Conservation (phyloP, 1,140 invertebrate species). For the Aphelenchoides fujianensis region DNA sequence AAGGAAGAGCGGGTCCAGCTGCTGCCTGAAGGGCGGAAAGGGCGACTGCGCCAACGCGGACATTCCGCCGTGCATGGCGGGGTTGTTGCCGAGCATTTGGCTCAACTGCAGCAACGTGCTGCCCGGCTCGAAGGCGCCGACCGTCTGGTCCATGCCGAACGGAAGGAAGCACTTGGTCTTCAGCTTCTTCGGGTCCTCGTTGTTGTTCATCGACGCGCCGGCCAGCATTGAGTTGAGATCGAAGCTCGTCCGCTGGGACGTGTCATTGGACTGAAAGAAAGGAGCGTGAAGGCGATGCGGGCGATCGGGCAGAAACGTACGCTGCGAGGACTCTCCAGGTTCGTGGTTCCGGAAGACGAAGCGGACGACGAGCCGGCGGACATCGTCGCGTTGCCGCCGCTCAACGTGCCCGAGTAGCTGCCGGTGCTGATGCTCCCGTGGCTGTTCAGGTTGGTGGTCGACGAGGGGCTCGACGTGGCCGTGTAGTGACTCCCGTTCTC, state of each 20-base stretch:
- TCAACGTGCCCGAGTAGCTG: constrained; percentile 6
- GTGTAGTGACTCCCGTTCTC: constrained; percentile 23
- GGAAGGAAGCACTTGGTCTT: constrained; percentile 1
- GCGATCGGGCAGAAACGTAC: constrained; percentile 12
- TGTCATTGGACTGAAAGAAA: constrained; percentile 18
- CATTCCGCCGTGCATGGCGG: too few relatives aligned
- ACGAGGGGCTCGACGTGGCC: constrained; percentile 35
- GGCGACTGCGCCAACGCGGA: too few relatives aligned
- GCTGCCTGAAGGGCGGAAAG: too few relatives aligned
- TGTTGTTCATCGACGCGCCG: constrained; percentile 24
- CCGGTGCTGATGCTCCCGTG: background rate
- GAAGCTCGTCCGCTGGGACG: constrained; percentile 22
- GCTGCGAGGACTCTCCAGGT: constrained; percentile 8
- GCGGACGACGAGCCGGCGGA: background rate
- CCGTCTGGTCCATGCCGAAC: background rate
- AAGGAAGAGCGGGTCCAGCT: constrained; percentile 5
- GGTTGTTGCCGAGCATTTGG: constrained; percentile 11
- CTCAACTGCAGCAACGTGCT: too few relatives aligned
- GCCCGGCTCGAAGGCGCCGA: too few relatives aligned
- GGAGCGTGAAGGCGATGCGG: too few relatives aligned
- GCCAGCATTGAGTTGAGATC: constrained; percentile 33
- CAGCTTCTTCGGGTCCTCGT: too few relatives aligned
- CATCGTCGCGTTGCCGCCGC: background rate
- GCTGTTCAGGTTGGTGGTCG: constrained; percentile 23
- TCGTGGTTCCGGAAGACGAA: constrained; percentile 3